These are phyloP conservation scores for Cyprinodon brontotheroides DNA, from an alignment of 2,113 vertebrate species.

Conservation along the genomic window DNA sequence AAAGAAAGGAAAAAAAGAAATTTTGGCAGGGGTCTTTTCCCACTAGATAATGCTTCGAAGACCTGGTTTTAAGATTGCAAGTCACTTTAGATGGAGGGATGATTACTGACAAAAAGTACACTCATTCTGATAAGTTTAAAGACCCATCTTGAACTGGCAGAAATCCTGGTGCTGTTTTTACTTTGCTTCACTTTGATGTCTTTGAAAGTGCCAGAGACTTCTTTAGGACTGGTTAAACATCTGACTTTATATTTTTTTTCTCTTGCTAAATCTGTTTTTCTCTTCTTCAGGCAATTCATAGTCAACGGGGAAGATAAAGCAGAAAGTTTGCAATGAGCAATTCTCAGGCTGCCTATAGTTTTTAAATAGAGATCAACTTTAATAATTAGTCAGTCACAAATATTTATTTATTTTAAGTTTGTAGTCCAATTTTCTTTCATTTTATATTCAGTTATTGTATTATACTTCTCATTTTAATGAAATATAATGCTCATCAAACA, in stretches of 20 bases:
- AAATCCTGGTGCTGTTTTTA: slow-evolving; percentile 39
- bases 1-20: slow-evolving; percentile 7
- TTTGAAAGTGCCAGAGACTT: slow-evolving; percentile 47
- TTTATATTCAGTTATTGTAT: no score
- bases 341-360: slow-evolving; percentile 16
- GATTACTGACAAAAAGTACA: slow-evolving; percentile 61
- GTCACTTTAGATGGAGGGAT: slow-evolving; percentile 62
- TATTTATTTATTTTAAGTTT: no score
- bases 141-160: slow-evolving; percentile 41
- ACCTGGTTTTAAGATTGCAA: slow-evolving; percentile 52
- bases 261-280: slow-evolving; percentile 54
- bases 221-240: slow-evolving; percentile 39
- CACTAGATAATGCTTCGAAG: slow-evolving; percentile 64
- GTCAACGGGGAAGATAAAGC: slow-evolving; percentile 34
- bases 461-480: no score
- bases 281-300: slow-evolving; percentile 47
- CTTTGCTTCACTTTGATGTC: slow-evolving; percentile 52
- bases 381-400: background rate
- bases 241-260: slow-evolving; percentile 45
- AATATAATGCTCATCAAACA: no score
- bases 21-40: slow-evolving; percentile 64
- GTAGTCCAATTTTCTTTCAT: no score
- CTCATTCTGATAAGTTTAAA: slow-evolving; percentile 62
- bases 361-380: slow-evolving; percentile 29
- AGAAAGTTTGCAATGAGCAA: slow-evolving; percentile 22